A percentile compares a stretch with the other conserved stretches of the same genome.
These are phyloP conservation scores for Cepphus grylle DNA, from an alignment of 2,113 vertebrate genomes.

Conservation along the genomic window DNA sequence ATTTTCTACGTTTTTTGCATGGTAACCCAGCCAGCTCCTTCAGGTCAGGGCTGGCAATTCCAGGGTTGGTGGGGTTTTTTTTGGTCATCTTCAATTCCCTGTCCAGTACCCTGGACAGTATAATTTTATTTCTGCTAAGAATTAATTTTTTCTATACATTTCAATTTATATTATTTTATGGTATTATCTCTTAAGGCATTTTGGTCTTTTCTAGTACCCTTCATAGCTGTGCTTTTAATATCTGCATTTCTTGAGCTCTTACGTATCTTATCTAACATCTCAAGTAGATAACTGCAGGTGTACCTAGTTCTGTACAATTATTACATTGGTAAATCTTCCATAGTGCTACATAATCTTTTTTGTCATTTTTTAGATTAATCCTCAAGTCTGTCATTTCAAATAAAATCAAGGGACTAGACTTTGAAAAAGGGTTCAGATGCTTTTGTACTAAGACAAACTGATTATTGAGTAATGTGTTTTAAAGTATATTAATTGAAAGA, in stretches of 20 bases:
- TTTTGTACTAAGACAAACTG: not conserved
- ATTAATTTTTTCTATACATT: not conserved
- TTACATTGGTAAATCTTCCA: not conserved
- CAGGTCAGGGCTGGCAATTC: not conserved
- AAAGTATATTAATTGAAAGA: not conserved
- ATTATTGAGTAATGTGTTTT: not conserved
- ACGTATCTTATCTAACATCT: not conserved
- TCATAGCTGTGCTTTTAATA: not conserved
- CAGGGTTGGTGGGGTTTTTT: not conserved
- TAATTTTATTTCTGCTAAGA: not conserved
- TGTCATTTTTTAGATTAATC: not conserved
- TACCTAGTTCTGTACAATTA: not conserved
- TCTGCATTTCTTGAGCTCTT: not conserved
- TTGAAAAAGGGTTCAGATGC: not conserved
- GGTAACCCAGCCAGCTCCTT: not conserved
- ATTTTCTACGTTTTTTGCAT: not conserved
- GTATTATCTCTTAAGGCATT: not conserved
- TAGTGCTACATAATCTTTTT: not conserved
- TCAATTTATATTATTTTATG: not conserved
- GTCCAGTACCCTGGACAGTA: not conserved
- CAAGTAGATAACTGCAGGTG: not conserved
- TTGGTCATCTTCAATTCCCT: not conserved
- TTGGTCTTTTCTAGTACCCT: not conserved
- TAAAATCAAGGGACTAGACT: not conserved
- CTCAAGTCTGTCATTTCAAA: not conserved